Evolutionary conservation across 2,888 invertebrate species (phyloP).

Genomic region (Drosophila pullipes): DNA sequence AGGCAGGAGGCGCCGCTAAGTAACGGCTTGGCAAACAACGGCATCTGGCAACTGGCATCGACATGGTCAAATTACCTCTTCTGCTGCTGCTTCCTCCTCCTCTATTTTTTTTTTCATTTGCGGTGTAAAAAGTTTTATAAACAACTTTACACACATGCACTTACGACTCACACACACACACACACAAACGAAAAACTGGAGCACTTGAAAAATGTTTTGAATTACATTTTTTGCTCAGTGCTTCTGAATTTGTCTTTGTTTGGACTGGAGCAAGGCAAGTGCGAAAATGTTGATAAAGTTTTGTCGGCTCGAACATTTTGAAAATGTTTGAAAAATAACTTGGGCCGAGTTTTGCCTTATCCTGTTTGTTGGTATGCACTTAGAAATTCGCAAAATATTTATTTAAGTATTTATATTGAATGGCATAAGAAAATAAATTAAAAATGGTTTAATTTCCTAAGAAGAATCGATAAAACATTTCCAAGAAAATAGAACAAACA

Average conservation of each 20-base stretch:
- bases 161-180: conserved; percentile 8
- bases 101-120: conserved; percentile 43
- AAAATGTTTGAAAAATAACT: conserved; percentile 33
- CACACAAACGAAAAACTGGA: conserved; percentile 58
- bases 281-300: conserved; percentile 74
- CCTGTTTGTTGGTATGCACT: conserved; percentile 10
- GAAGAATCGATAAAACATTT: neutral
- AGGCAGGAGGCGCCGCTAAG: conserved; percentile 43
- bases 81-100: conserved; percentile 30
- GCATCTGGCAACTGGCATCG: conserved; percentile 42
- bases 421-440: too few relatives aligned
- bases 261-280: conserved; percentile 53
- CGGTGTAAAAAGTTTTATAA: conserved; percentile 72
- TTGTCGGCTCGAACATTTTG: conserved; percentile 20
- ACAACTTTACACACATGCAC: conserved; percentile 69
- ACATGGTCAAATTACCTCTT: conserved; percentile 78
- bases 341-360: conserved; percentile 4
- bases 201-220: conserved; percentile 77
- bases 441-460: neutral
- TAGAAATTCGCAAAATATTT: conserved; percentile 10
- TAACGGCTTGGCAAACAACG: conserved; percentile 80
- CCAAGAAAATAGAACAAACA: neutral
- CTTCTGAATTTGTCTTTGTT: conserved; percentile 50
- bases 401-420: neutral
- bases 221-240: conserved; percentile 63